Base-by-base conservation (phyloP, 2,888 invertebrate species). In the Hartigia nigra region DNA sequence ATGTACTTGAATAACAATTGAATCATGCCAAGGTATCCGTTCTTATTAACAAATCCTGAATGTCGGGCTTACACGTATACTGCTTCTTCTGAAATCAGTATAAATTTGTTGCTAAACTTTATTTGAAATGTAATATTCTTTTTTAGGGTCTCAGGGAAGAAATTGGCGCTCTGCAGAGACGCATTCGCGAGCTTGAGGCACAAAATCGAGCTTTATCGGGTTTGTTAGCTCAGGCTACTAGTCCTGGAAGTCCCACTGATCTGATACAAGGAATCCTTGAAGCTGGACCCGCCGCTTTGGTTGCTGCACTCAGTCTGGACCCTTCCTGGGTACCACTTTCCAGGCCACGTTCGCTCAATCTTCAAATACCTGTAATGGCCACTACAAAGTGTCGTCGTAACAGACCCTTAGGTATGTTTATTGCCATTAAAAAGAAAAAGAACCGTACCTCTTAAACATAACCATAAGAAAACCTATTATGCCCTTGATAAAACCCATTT, bases 121-220 rank as follows among this genome's bases (percentile, higher is more conserved):
- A 39, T 39, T 39, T 39, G 39, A 39, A 39, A 39, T 69, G n/a
- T n/a, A 23, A 76, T 76, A 5, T 31, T 34, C 75, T 39, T 3
- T 69, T 89, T 72, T 92, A 96, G 96, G 95, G 95, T 86, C 93
- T 96, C 79, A 94, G 96, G 81, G 96, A 96, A 89, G 96, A 97
- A 92, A 94, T 97, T 88, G 93, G 94, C 79, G 94, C 95, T 82
- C 93, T 97, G 31, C 95, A 96, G 87, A 93, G 94, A 81, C 94
- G 95, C 81, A 96, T 97, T 75, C 94, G 95, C 84, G 96, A 97
- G 89, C 92, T 97, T 84, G 97, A 97, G 91, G 93, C 95, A 39
- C 96, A 97, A 90, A 97, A 97, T 92, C 92, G 94, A 78, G 94
- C 95, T 37, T 92, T 97, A 80, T 95, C 95, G 84, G 93, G 95